phyloP scores from a whole-genome alignment of 1,140 invertebrate species.

The Sweltsa coloradensis region DNA sequence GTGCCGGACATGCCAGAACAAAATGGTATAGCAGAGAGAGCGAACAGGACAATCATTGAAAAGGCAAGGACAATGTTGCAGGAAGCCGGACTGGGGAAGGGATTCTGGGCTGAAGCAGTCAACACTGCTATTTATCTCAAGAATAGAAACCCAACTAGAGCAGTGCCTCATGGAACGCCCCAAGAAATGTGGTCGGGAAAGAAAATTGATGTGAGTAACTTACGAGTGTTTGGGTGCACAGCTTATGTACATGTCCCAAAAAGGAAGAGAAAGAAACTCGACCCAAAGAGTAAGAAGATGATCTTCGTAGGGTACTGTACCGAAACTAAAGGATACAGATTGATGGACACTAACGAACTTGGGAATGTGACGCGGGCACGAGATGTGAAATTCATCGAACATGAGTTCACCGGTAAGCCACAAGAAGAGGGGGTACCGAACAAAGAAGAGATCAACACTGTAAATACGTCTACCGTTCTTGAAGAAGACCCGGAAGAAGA shows the following conservation, averaged over 20 bases:
- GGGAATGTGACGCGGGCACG: no score
- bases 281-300: slow-evolving; percentile 19
- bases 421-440: background rate
- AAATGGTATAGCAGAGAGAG: slow-evolving; percentile 30
- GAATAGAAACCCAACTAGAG: slow-evolving; percentile 24
- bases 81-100: slow-evolving; percentile 23
- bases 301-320: slow-evolving; percentile 16
- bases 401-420: background rate
- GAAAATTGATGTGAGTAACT: slow-evolving; percentile 22
- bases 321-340: slow-evolving; percentile 11
- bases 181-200: slow-evolving; percentile 22
- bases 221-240: slow-evolving; percentile 29
- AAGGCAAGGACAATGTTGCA: slow-evolving; percentile 25
- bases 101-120: slow-evolving; percentile 34
- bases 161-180: slow-evolving; percentile 15
- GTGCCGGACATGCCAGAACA: slow-evolving; percentile 28
- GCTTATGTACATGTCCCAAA: slow-evolving; percentile 26
- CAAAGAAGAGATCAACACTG: background rate
- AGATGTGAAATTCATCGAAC: background rate
- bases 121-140: slow-evolving; percentile 28
- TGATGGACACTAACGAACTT: slow-evolving; percentile 6
- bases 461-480: background rate
- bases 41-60: slow-evolving; percentile 30
- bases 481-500: background rate
- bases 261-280: slow-evolving; percentile 23